Evolutionary conservation across 2,888 invertebrate genomes (phyloP).

Genomic region (Ptychoptera albimana): DNA sequence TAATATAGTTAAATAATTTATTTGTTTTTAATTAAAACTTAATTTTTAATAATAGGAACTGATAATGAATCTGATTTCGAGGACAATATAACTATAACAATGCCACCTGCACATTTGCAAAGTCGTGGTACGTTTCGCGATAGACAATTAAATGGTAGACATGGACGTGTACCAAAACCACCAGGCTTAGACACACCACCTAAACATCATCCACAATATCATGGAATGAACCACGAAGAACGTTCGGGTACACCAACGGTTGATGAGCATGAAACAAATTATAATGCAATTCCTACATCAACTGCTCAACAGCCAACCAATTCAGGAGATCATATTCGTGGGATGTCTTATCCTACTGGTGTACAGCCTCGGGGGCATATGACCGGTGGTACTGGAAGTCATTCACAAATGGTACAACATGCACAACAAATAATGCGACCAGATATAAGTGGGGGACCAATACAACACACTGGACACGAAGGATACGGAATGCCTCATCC

Average conservation of each 20-base stretch:
- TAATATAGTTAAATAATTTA: neutral
- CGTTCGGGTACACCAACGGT: constrained; percentile 57
- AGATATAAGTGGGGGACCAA: constrained; percentile 11
- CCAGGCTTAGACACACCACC: constrained; percentile 32
- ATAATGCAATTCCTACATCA: constrained; percentile 11
- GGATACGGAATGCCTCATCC: too few relatives aligned
- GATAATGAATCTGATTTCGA: constrained; percentile 38
- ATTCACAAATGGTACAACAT: constrained; percentile 1
- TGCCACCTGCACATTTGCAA: constrained; percentile 31
- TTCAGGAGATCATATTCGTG: neutral
- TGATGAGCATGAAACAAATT: constrained; percentile 34
- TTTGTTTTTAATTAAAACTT: neutral
- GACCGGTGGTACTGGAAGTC: constrained; percentile 3
- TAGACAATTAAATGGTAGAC: constrained; percentile 13
- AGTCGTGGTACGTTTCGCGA: constrained; percentile 13
- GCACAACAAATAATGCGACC: constrained; percentile 17
- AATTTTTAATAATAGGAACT: neutral
- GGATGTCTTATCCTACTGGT: constrained; percentile 7
- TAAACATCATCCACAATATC: constrained; percentile 15
- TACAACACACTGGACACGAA: too few relatives aligned
- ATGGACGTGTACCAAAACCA: constrained; percentile 24
- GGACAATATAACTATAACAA: constrained; percentile 41
- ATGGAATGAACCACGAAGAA: constrained; percentile 33
- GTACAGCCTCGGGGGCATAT: constrained; percentile 9
- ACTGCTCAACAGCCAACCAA: constrained; percentile 9